Percentiles rank a stretch among this genome's conserved stretches.
These are phyloP conservation scores for Fratercula arctica DNA, from an alignment of 2,797 vertebrate species.

Conservation along the genomic window DNA sequence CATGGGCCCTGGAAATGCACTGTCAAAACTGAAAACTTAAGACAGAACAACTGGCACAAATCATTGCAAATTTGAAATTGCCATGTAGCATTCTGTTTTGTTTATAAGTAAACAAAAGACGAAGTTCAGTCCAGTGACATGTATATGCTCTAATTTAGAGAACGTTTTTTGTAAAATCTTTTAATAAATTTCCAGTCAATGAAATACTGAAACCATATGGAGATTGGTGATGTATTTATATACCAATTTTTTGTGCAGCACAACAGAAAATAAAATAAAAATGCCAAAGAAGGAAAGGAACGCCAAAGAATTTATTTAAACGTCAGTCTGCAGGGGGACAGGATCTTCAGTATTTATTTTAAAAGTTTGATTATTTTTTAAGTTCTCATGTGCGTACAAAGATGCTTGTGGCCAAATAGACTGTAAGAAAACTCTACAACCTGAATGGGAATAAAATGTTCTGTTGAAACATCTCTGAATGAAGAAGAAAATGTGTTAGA, in stretches of 20 bases:
- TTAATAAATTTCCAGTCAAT: not conserved
- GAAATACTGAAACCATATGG: slow-evolving; percentile 35
- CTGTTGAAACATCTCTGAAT: not conserved
- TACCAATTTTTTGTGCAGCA: not conserved
- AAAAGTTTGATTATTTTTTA: not conserved
- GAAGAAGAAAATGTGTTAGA: not conserved
- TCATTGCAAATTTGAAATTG: not conserved
- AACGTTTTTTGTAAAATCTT: not conserved
- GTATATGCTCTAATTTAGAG: not conserved
- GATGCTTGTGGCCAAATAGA: not conserved
- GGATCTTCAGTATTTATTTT: not conserved
- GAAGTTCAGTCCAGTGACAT: not conserved
- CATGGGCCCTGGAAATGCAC: not conserved
- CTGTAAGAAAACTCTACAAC: not conserved
- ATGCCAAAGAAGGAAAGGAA: not conserved
- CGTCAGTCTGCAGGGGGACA: not conserved
- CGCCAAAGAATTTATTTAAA: not conserved
- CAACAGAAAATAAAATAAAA: not conserved
- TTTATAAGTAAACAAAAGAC: not conserved
- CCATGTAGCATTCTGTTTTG: not conserved
- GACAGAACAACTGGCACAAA: not conserved
- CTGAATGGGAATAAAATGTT: not conserved
- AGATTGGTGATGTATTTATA: not conserved
- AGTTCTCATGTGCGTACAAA: not conserved
- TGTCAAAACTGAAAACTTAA: not conserved